Evolutionary conservation across 2,797 vertebrate species (phyloP), one percentile per base, ranked within the genome.

Genomic region (Macropus fuliginosus): DNA sequence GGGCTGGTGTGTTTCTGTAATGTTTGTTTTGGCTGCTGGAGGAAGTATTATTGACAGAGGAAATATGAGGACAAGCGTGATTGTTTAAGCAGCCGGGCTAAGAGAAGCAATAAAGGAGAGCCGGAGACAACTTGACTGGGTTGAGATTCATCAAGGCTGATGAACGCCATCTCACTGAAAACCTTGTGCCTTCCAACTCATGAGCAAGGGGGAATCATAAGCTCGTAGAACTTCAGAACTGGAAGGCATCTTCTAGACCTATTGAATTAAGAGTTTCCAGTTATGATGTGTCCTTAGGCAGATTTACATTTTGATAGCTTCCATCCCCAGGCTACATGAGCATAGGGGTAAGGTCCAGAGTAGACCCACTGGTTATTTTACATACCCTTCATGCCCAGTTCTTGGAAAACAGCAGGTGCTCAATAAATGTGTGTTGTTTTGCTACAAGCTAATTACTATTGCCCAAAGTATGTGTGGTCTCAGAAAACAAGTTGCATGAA

Each of bases 1-100:
- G 59, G 89, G 18, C 29, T 91, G 90, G 57, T 96, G 87, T 94
- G 59, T 91, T 94, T 87, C 91, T 4, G 3, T 91, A 57, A 31
- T 97, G 95, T 96, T 97, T 96, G 94, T 98, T 98, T 96, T 97
- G 97, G 96, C 94, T 62, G 93, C 93, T 29, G 8, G 97, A 96
- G 97, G 96, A 98, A 97, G 96, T 95, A 93, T 93, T 95, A 93
- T 93, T 95, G 92, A 98, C 94, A 95, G 92, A 96, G 96, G 95
- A 97, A 97, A 95, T 92, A 91, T 62, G 52, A 97, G 94, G 89
- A 90, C 93, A 95, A 94, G 91, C 96, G 95, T 90, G 40, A 94
- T 93, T 96, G 96, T 96, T 92, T 89, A 92, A 96, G 96, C 97
- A 95, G 94, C 93, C 5, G 2, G 92, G 91, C 56, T 40, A 91